Evolutionary conservation across 1,140 invertebrate genomes (phyloP), one percentile per base, ranked within the genome.

Genomic region (Conus betulinus): DNA sequence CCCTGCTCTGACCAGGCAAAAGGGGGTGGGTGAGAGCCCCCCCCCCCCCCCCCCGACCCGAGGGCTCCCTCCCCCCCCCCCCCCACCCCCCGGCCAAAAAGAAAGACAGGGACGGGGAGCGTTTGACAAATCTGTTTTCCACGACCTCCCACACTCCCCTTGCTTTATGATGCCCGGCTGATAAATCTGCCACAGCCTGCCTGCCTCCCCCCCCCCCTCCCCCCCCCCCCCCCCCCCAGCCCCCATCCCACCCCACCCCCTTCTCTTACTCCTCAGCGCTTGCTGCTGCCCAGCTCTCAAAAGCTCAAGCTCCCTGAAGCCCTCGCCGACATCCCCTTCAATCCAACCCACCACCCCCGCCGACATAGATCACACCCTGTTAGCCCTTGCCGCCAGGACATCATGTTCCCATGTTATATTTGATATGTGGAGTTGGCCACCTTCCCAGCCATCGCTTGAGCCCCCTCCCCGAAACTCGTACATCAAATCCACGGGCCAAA

Each of bases 71-170:
- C 57, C 57, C 57, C 57, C 57, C 57, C 7, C 57, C 57, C 67
- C 67, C 20, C 67, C 67, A 20, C 8, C 67, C 67, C 67, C 67
- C 5, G 15, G 8, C 5, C 67, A 71, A 71, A 71, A 23, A 71
- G 67, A 60, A 17, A 60, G 57, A 60, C 8, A 60, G 57, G 17
- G 57, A 60, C 13, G 25, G 60, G 52, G 60, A 85, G 52, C 55
- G 60, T 78, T 87, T 87, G 85, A 87, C 85, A 87, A 87, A 87
- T 87, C 74, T 53, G 27, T 87, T 87, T 87, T 57, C 74, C 71
- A 71, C n/a, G 20, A n/a, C 74, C 57, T n/a, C 51, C 39, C 57
- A 13, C n/a, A 6, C 39, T 67, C 67, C 67, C 84, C n/a, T 52
- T 87, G 63, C 27, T 87, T 87, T 87, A 87, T 87, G 85, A 87